Evolutionary conservation across 30 jellyfish, hydroid and myxozoan species (phyloP).

Genomic region (Mastigias papua): DNA sequence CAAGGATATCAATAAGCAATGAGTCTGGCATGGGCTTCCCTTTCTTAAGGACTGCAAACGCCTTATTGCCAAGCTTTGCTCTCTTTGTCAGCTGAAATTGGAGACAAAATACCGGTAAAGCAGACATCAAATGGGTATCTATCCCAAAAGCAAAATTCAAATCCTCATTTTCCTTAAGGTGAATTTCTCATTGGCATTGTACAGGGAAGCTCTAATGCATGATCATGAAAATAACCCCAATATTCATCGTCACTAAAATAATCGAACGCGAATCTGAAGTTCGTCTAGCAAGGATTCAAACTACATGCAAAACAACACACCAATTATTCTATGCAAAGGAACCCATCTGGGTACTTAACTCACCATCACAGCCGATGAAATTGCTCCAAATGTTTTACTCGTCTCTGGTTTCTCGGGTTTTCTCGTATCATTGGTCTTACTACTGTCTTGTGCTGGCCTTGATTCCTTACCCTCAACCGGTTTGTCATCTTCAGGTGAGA

Average conservation of each 20-base stretch:
- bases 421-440: neutral
- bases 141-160: too few relatives aligned
- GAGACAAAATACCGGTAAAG: too few relatives aligned
- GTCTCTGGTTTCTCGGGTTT: slow-evolving; percentile 53
- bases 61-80: slow-evolving; percentile 90
- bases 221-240: too few relatives aligned
- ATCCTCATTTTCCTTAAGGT: too few relatives aligned
- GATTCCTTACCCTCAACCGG: slow-evolving; percentile 1
- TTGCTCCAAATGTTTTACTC: slow-evolving; percentile 58
- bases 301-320: too few relatives aligned
- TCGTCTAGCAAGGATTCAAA: too few relatives aligned
- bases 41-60: slow-evolving; percentile 54
- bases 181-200: too few relatives aligned
- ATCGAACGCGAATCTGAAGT: too few relatives aligned
- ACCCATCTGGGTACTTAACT: neutral
- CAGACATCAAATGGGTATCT: too few relatives aligned
- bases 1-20: slow-evolving; percentile 76
- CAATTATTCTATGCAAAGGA: too few relatives aligned
- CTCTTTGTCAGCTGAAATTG: slow-evolving; percentile 82
- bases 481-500: neutral
- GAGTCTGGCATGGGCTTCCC: slow-evolving; percentile 87
- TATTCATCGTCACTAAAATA: too few relatives aligned
- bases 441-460: neutral
- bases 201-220: too few relatives aligned
- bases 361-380: slow-evolving; percentile 53